These are phyloP conservation scores for Pionites leucogaster DNA, from an alignment of 2,113 vertebrate genomes.

Conservation along the genomic window DNA sequence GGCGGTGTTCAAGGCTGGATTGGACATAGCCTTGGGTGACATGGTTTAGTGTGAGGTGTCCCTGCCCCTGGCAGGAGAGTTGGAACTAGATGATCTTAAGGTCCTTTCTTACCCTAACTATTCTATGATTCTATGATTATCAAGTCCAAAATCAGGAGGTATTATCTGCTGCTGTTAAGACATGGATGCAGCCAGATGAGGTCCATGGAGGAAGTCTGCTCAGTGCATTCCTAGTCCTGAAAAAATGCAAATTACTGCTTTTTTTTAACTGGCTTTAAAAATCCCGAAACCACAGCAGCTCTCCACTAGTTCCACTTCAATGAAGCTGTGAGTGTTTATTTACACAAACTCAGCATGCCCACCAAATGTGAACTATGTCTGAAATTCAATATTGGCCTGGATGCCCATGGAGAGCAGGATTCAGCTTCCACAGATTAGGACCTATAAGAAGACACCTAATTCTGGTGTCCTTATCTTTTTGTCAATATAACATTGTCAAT, in stretches of 20 bases:
- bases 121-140: neutral
- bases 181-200: neutral
- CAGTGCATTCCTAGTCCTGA: neutral
- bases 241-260: neutral
- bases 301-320: neutral
- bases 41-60: too few relatives aligned
- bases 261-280: neutral
- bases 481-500: neutral
- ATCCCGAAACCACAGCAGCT: neutral
- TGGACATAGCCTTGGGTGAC: too few relatives aligned
- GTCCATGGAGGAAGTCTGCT: neutral
- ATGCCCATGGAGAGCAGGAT: neutral
- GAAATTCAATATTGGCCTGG: neutral
- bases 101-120: too few relatives aligned
- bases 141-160: neutral
- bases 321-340: neutral
- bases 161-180: neutral
- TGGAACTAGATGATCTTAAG: too few relatives aligned
- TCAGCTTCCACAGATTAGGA: neutral
- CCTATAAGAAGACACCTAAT: neutral
- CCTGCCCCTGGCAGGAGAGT: too few relatives aligned
- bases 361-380: rapidly evolving
- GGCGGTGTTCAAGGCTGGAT: too few relatives aligned
- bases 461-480: neutral
- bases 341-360: neutral